A percentile compares a stretch with the other conserved stretches of the same genome.
These are phyloP conservation scores for Nyctibius bracteatus DNA, from an alignment of 2,113 vertebrate species.

Conservation along the genomic window DNA sequence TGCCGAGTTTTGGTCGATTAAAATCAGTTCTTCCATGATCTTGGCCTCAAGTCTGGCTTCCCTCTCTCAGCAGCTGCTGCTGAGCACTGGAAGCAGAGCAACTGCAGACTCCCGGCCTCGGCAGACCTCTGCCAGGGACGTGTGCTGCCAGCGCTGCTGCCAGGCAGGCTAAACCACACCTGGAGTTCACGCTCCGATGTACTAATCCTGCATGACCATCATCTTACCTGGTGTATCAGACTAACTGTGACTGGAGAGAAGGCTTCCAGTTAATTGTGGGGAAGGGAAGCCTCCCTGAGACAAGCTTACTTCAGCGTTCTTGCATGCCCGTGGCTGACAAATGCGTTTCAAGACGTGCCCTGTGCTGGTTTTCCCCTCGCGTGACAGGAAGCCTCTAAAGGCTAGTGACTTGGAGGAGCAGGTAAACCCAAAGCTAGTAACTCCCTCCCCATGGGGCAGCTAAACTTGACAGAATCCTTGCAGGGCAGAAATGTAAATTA, in stretches of 20 bases:
- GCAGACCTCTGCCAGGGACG: not conserved
- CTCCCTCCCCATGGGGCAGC: not conserved
- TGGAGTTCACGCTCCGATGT: not conserved
- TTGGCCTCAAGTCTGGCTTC: not conserved
- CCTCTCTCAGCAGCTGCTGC: not conserved
- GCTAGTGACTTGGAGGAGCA: not conserved
- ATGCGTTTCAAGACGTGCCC: not conserved
- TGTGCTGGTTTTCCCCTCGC: not conserved
- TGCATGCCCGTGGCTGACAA: slow-evolving; percentile 37
- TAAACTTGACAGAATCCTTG: not conserved
- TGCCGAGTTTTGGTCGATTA: not conserved
- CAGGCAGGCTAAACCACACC: not conserved
- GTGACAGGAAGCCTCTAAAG: not conserved
- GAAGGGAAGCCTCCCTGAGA: not conserved
- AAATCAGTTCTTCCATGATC: not conserved
- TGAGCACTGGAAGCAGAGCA: not conserved
- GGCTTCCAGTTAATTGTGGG: not conserved
- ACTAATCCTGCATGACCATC: slow-evolving; percentile 62
- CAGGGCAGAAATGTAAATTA: not conserved
- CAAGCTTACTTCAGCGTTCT: not conserved
- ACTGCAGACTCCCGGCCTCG: not conserved
- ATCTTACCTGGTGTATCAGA: not conserved
- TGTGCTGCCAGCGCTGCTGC: not conserved
- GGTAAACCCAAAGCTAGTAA: not conserved
- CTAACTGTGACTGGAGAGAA: slow-evolving; percentile 21